Conservation (phyloP, 2,113 vertebrate genomes). For the Pogonocichla stellata region DNA sequence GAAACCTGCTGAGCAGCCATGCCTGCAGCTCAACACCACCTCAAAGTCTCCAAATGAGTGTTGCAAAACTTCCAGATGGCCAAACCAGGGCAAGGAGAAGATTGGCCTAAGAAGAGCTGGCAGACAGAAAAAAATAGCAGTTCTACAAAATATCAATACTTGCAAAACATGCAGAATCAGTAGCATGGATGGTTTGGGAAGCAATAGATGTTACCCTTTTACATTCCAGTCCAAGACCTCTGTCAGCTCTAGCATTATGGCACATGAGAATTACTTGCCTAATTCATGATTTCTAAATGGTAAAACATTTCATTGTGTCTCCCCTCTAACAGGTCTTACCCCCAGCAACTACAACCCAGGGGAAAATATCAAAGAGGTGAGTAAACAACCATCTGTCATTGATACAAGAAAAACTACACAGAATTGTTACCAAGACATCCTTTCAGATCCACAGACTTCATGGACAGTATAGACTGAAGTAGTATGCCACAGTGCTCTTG, state of each 20-base stretch:
- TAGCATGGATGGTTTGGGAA: background rate
- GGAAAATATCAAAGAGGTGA: constrained; percentile 65
- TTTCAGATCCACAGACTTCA: background rate
- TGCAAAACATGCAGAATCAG: background rate
- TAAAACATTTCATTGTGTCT: background rate
- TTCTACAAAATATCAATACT: background rate
- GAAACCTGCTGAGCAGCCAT: background rate
- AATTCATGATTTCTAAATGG: background rate
- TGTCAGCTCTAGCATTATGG: background rate
- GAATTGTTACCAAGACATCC: background rate
- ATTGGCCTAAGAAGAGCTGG: background rate
- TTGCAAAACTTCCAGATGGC: background rate
- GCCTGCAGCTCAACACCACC: background rate
- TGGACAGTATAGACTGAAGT: background rate
- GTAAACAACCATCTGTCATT: background rate
- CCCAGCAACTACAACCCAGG: background rate
- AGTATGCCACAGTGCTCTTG: background rate
- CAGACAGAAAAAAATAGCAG: background rate
- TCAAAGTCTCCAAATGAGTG: background rate
- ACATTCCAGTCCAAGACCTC: background rate
- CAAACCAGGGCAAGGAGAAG: background rate
- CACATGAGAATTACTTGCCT: background rate
- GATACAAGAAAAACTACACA: background rate
- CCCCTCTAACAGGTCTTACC: constrained; percentile 33
- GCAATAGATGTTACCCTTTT: background rate